phyloP scores from a whole-genome alignment of 2,113 vertebrate genomes.

The Oryzias melastigma region DNA sequence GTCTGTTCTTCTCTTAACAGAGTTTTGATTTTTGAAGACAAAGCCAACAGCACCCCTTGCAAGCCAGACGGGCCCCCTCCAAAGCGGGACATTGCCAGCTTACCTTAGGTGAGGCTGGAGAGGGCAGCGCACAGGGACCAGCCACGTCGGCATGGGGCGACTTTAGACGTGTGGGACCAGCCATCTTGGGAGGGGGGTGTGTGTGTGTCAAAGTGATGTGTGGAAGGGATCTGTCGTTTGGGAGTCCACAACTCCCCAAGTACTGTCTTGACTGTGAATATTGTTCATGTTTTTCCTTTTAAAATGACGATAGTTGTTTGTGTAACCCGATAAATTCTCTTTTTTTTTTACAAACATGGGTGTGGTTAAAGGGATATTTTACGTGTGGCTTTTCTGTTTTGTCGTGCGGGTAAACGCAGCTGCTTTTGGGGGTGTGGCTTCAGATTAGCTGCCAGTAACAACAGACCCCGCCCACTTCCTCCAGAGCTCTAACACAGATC shows the following conservation, averaged over 20 bases:
- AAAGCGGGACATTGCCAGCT: conserved; percentile 93
- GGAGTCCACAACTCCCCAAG: conserved; percentile 49
- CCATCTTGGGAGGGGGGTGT: conserved; percentile 47
- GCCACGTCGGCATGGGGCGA: conserved; percentile 31
- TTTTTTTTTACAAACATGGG: conserved; percentile 39
- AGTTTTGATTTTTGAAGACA: conserved; percentile 97
- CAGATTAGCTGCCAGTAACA: conserved; percentile 53
- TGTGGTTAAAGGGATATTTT: conserved; percentile 60
- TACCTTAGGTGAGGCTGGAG: conserved; percentile 79
- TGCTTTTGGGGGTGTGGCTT: conserved; percentile 29
- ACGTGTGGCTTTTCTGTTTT: conserved; percentile 29
- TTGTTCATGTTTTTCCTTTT: conserved; percentile 35
- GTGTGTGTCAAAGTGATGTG: conserved; percentile 50
- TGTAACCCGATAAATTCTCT: conserved; percentile 41
- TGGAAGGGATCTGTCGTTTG: conserved; percentile 47
- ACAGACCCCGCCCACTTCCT: conserved; percentile 30
- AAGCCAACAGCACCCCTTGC: conserved; percentile 81
- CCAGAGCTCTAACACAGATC: conserved; percentile 42
- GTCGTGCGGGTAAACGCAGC: conserved; percentile 32
- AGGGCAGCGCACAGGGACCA: conserved; percentile 33
- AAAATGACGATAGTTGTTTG: conserved; percentile 47
- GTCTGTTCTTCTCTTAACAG: conserved; percentile 65
- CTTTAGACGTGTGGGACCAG: conserved; percentile 59
- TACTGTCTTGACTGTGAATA: conserved; percentile 71
- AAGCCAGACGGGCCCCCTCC: conserved; percentile 89